Evolutionary conservation across 2,888 invertebrate species (phyloP).

Genomic region (Erpobdella octoculata): DNA sequence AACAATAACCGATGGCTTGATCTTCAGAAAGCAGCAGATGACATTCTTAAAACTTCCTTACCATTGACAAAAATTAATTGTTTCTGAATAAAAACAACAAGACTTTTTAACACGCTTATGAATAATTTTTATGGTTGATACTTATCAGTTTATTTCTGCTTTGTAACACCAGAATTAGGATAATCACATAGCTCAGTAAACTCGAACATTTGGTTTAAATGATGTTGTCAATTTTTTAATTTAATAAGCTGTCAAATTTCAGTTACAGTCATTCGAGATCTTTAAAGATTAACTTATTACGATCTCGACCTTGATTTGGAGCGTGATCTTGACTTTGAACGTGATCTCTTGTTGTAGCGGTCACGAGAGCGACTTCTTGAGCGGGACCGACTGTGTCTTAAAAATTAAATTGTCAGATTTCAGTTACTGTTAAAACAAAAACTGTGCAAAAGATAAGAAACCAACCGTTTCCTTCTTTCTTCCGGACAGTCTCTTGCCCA

Average conservation of each 20-base stretch:
- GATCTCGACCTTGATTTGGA: conserved; percentile 14
- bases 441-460: background rate
- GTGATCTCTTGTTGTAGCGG: background rate
- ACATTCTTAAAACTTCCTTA: too few relatives aligned
- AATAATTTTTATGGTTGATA: too few relatives aligned
- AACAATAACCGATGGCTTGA: background rate
- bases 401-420: too few relatives aligned
- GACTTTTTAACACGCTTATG: too few relatives aligned
- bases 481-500: conserved; percentile 53
- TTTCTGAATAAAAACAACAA: too few relatives aligned
- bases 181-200: too few relatives aligned
- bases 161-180: too few relatives aligned
- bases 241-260: too few relatives aligned
- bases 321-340: background rate
- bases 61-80: too few relatives aligned
- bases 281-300: background rate
- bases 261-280: too few relatives aligned
- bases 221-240: too few relatives aligned
- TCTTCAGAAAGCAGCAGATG: background rate
- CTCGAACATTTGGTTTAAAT: background rate
- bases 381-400: background rate
- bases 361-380: background rate
- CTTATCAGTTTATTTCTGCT: too few relatives aligned
- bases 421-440: background rate
- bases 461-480: conserved; percentile 38